These are phyloP conservation scores for Calephelis virginiensis DNA, from an alignment of 1,140 invertebrate genomes.

Conservation along the genomic window DNA sequence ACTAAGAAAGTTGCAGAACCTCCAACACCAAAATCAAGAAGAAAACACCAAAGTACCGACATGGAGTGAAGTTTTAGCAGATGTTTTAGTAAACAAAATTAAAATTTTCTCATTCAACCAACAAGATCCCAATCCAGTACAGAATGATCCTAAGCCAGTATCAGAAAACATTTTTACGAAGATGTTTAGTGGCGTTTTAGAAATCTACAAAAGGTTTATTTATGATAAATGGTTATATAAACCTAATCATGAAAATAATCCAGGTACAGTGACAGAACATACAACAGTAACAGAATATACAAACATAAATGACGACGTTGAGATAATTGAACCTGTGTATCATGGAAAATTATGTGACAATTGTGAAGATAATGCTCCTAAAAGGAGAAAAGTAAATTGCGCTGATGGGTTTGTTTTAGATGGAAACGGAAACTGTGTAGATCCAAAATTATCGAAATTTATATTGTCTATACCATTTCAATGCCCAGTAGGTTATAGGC, in stretches of 20 bases:
- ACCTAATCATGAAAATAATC: constrained; percentile 2
- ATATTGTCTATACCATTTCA: constrained; percentile 55
- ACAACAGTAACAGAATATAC: constrained; percentile 3
- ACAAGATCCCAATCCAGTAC: constrained; percentile 20
- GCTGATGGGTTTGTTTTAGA: constrained; percentile 41
- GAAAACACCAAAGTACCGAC: constrained; percentile 33
- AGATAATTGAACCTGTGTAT: constrained; percentile 57
- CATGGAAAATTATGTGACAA: constrained; percentile 45
- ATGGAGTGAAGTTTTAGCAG: constrained; percentile 60
- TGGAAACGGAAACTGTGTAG: constrained; percentile 44
- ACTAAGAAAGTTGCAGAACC: constrained; percentile 54
- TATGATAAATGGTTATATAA: constrained; percentile 41
- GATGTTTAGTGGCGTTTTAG: constrained; percentile 42
- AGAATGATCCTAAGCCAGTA: constrained; percentile 21
- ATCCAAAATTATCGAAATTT: constrained; percentile 45
- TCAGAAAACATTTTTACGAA: constrained; percentile 32
- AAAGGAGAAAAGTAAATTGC: constrained; percentile 38
- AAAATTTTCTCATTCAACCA: constrained; percentile 44
- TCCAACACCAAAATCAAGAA: constrained; percentile 37
- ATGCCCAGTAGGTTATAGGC: constrained; percentile 53
- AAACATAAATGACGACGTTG: constrained; percentile 43
- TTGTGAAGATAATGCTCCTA: constrained; percentile 27
- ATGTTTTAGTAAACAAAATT: constrained; percentile 52
- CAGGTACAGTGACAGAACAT: constrained; percentile 7
- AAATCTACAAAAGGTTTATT: constrained; percentile 48